Percentiles rank a stretch among this genome's conserved stretches.
These are phyloP conservation scores for Cryptus viduatorius DNA, from an alignment of 2,888 invertebrate genomes.

Conservation along the genomic window DNA sequence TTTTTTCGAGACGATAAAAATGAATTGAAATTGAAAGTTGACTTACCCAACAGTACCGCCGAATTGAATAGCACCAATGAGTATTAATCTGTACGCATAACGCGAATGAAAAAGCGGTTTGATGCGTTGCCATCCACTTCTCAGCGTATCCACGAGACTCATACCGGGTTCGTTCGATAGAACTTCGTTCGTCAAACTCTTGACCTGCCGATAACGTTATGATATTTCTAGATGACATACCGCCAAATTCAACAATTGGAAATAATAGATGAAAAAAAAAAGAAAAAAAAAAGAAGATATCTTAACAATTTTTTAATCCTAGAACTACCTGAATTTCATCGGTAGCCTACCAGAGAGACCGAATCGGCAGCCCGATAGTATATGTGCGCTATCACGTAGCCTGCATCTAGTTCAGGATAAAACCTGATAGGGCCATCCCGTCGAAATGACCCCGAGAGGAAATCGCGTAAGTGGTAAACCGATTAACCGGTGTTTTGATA, in stretches of 20 bases:
- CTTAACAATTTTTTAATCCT: constrained; percentile 49
- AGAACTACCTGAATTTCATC: constrained; percentile 66
- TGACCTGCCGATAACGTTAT: constrained; percentile 82
- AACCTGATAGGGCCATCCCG: constrained; percentile 34
- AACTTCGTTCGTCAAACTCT: constrained; percentile 82
- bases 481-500: constrained; percentile 14
- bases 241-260: background rate
- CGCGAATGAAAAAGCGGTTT: constrained; percentile 89
- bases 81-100: constrained; percentile 87
- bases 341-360: constrained; percentile 59
- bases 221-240: background rate
- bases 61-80: constrained; percentile 89
- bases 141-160: constrained; percentile 85
- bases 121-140: constrained; percentile 88
- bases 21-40: constrained; percentile 2
- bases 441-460: constrained; percentile 13
- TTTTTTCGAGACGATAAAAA: constrained; percentile 8
- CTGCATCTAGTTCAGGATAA: constrained; percentile 56
- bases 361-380: constrained; percentile 62
- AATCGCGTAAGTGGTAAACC: constrained; percentile 34
- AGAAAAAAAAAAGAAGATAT: constrained; percentile 25
- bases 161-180: constrained; percentile 78
- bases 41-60: constrained; percentile 89
- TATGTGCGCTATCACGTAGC: constrained; percentile 61
- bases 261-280: background rate